Conservation (phyloP, 2,888 invertebrate genomes). For the Ligdia adustata region DNA sequence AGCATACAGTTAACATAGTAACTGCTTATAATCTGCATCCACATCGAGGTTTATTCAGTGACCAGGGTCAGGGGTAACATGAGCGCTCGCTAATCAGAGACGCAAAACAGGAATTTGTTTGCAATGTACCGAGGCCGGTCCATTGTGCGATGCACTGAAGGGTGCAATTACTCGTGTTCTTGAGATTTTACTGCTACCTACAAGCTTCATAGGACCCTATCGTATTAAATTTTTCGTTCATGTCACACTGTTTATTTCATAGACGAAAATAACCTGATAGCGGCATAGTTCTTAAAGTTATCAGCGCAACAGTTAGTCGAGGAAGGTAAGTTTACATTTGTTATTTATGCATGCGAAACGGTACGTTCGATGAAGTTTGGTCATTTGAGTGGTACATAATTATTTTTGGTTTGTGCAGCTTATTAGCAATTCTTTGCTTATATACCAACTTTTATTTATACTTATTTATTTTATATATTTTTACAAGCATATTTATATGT, state of each 20-base stretch:
- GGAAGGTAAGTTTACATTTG: not conserved
- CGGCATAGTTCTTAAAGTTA: not conserved
- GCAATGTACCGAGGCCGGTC: slow-evolving; percentile 74
- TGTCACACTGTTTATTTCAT: too few species aligned
- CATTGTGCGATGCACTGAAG: slow-evolving; percentile 77
- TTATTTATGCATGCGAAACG: slow-evolving; percentile 6
- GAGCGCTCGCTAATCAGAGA: slow-evolving; percentile 78
- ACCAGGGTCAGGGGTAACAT: slow-evolving; percentile 66
- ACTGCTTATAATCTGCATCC: too few species aligned
- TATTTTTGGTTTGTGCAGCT: not conserved
- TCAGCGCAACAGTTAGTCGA: not conserved
- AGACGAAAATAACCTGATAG: not conserved
- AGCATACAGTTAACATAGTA: slow-evolving; percentile 37
- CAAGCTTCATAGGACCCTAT: slow-evolving; percentile 21
- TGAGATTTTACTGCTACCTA: slow-evolving; percentile 17
- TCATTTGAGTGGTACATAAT: slow-evolving; percentile 1
- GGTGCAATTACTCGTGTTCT: slow-evolving; percentile 71
- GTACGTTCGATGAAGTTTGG: slow-evolving; percentile 5
- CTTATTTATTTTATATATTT: too few species aligned
- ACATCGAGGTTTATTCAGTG: slow-evolving; percentile 40
- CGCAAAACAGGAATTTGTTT: slow-evolving; percentile 78
- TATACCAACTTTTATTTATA: too few species aligned
- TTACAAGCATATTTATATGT: too few species aligned
- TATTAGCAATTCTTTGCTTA: not conserved
- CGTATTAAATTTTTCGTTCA: too few species aligned